These are phyloP conservation scores for Apocheima hispidaria DNA, from an alignment of 2,888 invertebrate species.

Conservation along the genomic window DNA sequence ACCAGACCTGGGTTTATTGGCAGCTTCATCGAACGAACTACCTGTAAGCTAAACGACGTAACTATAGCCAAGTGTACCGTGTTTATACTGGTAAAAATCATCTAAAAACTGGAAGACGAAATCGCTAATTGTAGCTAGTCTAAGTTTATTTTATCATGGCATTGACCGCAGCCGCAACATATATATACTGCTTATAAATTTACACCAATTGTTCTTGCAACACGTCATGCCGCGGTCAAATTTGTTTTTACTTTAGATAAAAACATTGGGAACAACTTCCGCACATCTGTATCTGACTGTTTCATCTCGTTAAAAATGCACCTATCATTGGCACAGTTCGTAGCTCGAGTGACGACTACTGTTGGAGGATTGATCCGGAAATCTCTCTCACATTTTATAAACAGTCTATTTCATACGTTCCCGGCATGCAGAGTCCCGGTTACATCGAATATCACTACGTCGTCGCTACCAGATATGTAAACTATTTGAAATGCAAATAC, in stretches of 20 bases:
- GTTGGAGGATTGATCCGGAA: conserved; percentile 23
- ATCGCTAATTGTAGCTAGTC: not conserved
- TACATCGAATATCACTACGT: too few species aligned
- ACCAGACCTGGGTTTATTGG: too few species aligned
- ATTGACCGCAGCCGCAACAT: conserved; percentile 8
- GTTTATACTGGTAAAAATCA: too few species aligned
- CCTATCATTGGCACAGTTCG: not conserved
- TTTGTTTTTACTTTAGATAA: conserved; percentile 29
- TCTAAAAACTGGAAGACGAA: not conserved
- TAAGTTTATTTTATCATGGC: conserved; percentile 4
- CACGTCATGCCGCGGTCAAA: conserved; percentile 5
- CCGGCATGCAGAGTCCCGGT: too few species aligned
- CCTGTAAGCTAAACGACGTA: too few species aligned
- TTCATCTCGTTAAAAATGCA: not conserved
- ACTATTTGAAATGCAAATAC: too few species aligned
- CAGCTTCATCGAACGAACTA: too few species aligned
- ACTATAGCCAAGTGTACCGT: too few species aligned
- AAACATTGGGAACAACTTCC: conserved; percentile 8
- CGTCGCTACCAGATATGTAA: too few species aligned
- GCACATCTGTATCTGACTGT: not conserved
- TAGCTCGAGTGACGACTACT: conserved; percentile 12
- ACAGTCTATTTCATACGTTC: conserved; percentile 5
- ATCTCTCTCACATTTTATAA: conserved; percentile 11
- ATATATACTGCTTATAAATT: too few species aligned
- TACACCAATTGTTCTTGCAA: conserved; percentile 5